Conservation (phyloP, 2,888 invertebrate species). For the Falcaria lacertinaria region DNA sequence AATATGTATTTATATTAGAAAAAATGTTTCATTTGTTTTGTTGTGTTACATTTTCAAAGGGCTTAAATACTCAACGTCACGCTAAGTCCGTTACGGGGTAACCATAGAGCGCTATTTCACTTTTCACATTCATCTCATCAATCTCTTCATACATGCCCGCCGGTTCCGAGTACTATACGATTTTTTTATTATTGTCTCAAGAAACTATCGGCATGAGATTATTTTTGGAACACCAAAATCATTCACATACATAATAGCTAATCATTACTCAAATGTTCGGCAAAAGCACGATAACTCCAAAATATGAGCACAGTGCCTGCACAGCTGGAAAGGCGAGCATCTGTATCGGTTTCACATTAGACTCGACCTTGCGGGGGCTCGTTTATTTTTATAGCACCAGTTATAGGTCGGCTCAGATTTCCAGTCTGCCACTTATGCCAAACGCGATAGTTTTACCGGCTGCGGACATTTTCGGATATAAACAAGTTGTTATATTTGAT, state of each 20-base stretch:
- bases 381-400: constrained; percentile 35
- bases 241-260: constrained; percentile 2
- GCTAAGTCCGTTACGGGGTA: too few relatives aligned
- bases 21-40: too few relatives aligned
- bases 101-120: too few relatives aligned
- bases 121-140: too few relatives aligned
- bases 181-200: too few relatives aligned
- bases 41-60: too few relatives aligned
- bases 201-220: too few relatives aligned
- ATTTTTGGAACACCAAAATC: neutral
- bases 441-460: constrained; percentile 11
- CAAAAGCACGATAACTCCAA: constrained; percentile 5
- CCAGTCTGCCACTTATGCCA: constrained; percentile 9
- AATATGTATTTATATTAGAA: too few relatives aligned
- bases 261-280: neutral
- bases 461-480: neutral
- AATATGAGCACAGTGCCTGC: constrained; percentile 8
- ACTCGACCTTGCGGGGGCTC: constrained; percentile 28
- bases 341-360: constrained; percentile 34
- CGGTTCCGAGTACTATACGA: too few relatives aligned
- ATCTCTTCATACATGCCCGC: too few relatives aligned
- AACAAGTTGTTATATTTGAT: constrained; percentile 1
- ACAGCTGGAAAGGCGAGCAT: constrained; percentile 12
- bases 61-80: too few relatives aligned
- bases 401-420: constrained; percentile 24